A percentile compares a stretch with the other conserved stretches of the same genome.
Conservation (phyloP, 2,113 vertebrate genomes). For the Oreochromis tanganicae region DNA sequence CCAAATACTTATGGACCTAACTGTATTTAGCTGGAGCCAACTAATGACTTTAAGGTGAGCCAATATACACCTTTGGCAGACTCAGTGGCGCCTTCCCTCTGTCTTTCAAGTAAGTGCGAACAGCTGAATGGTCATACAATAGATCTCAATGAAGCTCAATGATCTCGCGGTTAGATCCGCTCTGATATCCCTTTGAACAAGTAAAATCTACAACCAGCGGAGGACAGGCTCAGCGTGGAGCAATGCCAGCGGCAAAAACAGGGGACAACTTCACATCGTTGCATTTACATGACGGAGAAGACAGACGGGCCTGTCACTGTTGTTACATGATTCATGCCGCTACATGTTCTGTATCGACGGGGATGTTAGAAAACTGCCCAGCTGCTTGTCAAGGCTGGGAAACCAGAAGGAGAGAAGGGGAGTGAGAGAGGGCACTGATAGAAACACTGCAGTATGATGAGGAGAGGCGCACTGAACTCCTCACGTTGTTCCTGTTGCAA, state of each 20-base stretch:
- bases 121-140: conserved; percentile 43
- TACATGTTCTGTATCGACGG: not conserved
- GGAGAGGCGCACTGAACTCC: not conserved
- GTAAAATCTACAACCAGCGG: conserved; percentile 23
- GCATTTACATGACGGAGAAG: not conserved
- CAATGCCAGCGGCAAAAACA: conserved; percentile 5
- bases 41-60: conserved; percentile 54
- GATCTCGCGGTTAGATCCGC: conserved; percentile 50
- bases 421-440: not conserved
- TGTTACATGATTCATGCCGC: not conserved
- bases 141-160: conserved; percentile 58
- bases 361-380: not conserved
- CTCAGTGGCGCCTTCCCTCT: conserved; percentile 53
- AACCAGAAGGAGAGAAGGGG: not conserved
- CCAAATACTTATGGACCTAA: not conserved
- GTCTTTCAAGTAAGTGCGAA: conserved; percentile 58
- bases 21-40: conserved; percentile 24
- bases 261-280: not conserved
- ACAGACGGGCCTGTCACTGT: not conserved
- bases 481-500: not conserved
- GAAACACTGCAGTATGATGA: not conserved
- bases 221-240: not conserved
- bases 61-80: conserved; percentile 59
- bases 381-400: not conserved
- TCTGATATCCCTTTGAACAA: conserved; percentile 68